Evolutionary conservation across 2,113 vertebrate genomes (phyloP).

Genomic region (Myxocyprinus asiaticus): DNA sequence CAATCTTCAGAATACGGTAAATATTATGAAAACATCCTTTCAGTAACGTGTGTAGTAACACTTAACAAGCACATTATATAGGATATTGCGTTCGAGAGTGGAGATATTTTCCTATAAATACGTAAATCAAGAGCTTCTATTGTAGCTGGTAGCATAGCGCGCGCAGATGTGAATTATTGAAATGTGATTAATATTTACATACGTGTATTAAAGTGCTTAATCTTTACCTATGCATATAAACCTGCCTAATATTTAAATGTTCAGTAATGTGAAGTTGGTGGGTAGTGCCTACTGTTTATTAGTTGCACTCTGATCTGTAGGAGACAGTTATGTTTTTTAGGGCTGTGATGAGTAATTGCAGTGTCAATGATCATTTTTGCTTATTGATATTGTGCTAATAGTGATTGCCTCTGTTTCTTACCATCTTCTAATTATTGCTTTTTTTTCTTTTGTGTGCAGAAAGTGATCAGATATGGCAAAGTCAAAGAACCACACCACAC

Average conservation of each 20-base stretch:
- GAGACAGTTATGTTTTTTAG: no score
- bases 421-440: neutral
- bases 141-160: neutral
- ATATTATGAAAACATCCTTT: fast-evolving
- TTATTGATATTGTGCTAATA: neutral
- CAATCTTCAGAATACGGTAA: conserved; percentile 56
- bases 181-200: no score
- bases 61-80: no score
- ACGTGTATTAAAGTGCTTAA: no score
- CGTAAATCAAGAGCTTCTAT: neutral
- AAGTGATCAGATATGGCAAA: conserved; percentile 84
- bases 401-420: neutral
- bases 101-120: neutral
- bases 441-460: conserved; percentile 51
- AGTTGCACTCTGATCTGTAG: no score
- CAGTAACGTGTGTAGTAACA: neutral
- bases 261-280: no score
- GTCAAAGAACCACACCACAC: conserved; percentile 98
- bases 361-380: no score
- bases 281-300: no score
- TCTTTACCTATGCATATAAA: no score
- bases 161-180: neutral
- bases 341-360: no score
- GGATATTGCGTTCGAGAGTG: neutral
- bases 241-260: no score